Evolutionary conservation across 1,140 invertebrate genomes (phyloP).

Genomic region (Trichonephila clavipes): DNA sequence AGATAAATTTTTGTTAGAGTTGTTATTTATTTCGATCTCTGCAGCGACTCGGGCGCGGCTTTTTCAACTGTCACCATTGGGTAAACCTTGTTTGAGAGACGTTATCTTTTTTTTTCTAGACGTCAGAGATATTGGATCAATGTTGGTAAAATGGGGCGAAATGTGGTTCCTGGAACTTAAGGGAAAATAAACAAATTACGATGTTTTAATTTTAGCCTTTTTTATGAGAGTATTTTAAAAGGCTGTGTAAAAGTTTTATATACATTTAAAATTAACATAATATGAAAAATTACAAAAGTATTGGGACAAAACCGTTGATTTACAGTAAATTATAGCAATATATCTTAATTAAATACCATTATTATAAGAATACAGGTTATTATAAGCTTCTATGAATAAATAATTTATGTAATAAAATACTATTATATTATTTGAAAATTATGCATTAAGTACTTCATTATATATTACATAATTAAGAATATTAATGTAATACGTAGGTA

Average conservation of each 20-base stretch:
- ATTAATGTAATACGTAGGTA: too few species aligned
- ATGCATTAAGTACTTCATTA: too few species aligned
- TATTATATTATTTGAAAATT: too few species aligned
- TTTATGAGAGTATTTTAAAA: background rate
- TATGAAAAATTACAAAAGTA: too few species aligned
- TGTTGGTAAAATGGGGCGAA: constrained; percentile 31
- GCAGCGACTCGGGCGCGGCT: constrained; percentile 11
- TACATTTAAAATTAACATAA: too few species aligned
- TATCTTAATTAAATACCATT: too few species aligned
- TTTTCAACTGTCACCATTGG: constrained; percentile 45
- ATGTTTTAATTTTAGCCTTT: background rate
- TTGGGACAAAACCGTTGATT: too few species aligned
- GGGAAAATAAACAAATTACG: background rate
- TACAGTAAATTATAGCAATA: too few species aligned
- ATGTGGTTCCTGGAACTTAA: constrained; percentile 6
- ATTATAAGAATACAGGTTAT: too few species aligned
- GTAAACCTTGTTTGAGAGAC: constrained; percentile 65
- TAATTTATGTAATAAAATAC: too few species aligned
- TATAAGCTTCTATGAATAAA: too few species aligned
- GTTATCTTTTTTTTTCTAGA: constrained; percentile 48
- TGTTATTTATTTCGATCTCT: constrained; percentile 28
- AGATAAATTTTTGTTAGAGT: background rate
- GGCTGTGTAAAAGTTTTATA: background rate
- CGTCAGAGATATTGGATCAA: constrained; percentile 66
- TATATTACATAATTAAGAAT: too few species aligned